Evolutionary conservation across 2,888 invertebrate genomes (phyloP).

Genomic region (Cephus pulcher): DNA sequence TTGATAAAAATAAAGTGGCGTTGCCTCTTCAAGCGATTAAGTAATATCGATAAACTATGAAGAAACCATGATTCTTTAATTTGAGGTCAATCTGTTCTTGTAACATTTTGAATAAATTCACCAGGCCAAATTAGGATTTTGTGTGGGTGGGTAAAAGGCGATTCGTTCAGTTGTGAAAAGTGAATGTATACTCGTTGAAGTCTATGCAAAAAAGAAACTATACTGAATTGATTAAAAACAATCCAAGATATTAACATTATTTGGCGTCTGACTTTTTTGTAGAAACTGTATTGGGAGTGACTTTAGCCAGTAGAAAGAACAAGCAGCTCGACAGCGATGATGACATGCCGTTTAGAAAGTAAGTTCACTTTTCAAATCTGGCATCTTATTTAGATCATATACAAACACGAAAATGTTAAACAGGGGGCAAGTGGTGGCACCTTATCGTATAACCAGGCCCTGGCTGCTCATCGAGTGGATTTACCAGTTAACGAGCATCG

Average conservation of each 20-base stretch:
- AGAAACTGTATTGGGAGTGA: conserved; percentile 71
- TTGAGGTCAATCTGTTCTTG: not conserved
- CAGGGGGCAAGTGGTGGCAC: conserved; percentile 70
- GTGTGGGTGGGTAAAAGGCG: not conserved
- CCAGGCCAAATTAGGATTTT: not conserved
- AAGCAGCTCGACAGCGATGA: conserved; percentile 49
- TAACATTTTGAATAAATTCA: not conserved
- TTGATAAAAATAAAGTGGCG: not conserved
- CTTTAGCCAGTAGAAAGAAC: conserved; percentile 55
- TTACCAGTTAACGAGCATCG: conserved; percentile 69
- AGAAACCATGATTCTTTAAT: not conserved
- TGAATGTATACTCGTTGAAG: not conserved
- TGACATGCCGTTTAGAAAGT: conserved; percentile 72
- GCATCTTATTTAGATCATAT: conserved; percentile 26
- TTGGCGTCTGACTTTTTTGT: conserved; percentile 33
- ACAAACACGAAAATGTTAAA: not conserved
- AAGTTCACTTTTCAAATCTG: conserved; percentile 38
- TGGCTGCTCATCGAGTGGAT: conserved; percentile 71
- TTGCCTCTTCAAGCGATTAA: not conserved
- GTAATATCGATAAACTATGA: not conserved
- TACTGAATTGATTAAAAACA: not conserved
- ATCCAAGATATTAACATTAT: not conserved
- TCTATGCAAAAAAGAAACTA: not conserved
- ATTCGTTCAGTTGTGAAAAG: not conserved
- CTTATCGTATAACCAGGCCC: conserved; percentile 69